Percentiles rank a stretch among this genome's conserved stretches.
phyloP scores from a whole-genome alignment of 1,140 invertebrate genomes.

The Myzus persicae region DNA sequence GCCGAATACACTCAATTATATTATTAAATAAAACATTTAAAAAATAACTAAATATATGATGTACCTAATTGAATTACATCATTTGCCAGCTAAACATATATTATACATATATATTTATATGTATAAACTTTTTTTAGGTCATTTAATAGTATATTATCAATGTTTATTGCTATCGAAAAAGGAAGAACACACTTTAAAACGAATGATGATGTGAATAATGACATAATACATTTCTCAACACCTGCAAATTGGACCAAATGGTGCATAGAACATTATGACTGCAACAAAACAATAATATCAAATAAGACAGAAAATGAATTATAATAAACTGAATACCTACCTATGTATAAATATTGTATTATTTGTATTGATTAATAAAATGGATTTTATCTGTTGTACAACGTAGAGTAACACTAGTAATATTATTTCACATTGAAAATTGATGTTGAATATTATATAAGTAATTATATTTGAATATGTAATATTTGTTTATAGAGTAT shows the following conservation, averaged over 20 bases:
- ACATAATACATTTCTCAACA: background rate
- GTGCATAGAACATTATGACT: background rate
- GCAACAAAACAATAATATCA: background rate
- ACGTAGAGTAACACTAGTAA: too few relatives aligned
- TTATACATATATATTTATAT: background rate
- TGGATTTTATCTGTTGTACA: too few relatives aligned
- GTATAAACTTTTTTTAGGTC: background rate
- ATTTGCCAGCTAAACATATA: background rate
- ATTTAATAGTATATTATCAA: background rate
- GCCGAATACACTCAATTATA: background rate
- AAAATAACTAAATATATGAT: background rate
- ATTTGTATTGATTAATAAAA: too few relatives aligned
- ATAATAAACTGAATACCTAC: too few relatives aligned
- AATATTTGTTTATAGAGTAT: too few relatives aligned
- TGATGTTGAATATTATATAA: too few relatives aligned
- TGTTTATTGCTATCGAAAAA: background rate
- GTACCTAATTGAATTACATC: background rate
- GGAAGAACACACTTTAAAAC: background rate
- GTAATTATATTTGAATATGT: too few relatives aligned
- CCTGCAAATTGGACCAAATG: background rate
- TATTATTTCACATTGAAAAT: too few relatives aligned
- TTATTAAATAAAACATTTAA: background rate
- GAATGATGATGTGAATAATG: background rate
- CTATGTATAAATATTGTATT: too few relatives aligned
- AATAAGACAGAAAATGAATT: too few relatives aligned